Conservation (phyloP, 2,888 invertebrate genomes). For the Tubiluchus corallicola region DNA sequence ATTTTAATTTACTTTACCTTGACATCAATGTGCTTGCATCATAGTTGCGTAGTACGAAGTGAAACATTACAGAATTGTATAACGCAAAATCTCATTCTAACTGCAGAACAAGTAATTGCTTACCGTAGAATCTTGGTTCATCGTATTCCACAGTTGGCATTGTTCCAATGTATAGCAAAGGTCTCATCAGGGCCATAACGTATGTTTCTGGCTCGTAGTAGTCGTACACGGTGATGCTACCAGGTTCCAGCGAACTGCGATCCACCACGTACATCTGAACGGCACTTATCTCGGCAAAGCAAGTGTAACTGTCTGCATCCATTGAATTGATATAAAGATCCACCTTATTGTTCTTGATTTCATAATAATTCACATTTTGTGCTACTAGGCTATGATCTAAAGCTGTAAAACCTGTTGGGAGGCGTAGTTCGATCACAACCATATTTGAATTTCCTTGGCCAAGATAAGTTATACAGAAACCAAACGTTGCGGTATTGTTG, state of each 20-base stretch:
- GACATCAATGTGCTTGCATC: no score
- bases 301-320: background rate
- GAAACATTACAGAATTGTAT: no score
- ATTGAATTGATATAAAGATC: background rate
- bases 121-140: no score
- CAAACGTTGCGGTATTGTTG: background rate
- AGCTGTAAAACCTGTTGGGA: slow-evolving; percentile 1
- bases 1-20: no score
- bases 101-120: no score
- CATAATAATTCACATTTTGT: background rate
- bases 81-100: no score
- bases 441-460: background rate
- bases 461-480: background rate
- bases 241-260: background rate
- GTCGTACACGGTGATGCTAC: background rate
- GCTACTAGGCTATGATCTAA: background rate
- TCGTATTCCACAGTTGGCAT: no score
- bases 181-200: background rate
- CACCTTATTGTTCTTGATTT: background rate
- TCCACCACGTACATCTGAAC: background rate
- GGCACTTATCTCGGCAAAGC: no score
- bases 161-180: no score
- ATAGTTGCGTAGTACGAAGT: no score
- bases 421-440: background rate
- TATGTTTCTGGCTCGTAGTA: background rate